Percentiles rank a stretch among this genome's conserved stretches.
Evolutionary conservation across 1,140 invertebrate genomes (phyloP).

Genomic region (Polypedilum vanderplanki): DNA sequence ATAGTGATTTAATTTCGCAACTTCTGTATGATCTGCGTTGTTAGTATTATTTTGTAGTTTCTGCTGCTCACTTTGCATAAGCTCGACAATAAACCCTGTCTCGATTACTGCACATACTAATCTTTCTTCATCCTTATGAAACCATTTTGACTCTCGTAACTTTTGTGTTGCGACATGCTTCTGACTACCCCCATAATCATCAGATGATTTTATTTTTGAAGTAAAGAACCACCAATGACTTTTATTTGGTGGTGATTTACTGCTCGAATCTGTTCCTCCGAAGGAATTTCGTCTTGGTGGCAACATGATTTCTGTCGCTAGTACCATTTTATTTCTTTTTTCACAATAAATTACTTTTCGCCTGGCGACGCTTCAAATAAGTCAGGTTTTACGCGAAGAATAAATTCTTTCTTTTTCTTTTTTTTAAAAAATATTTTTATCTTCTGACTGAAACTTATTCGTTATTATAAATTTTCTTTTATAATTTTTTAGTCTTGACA

Average conservation of each 20-base stretch:
- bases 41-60: not conserved
- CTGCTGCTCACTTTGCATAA: constrained; percentile 46
- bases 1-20: constrained; percentile 40
- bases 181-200: not conserved
- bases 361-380: not conserved
- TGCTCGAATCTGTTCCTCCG: not conserved
- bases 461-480: not conserved
- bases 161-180: constrained; percentile 54
- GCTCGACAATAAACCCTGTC: constrained; percentile 59
- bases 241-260: constrained; percentile 20
- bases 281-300: constrained; percentile 6
- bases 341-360: not conserved
- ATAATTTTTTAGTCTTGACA: not conserved
- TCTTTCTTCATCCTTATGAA: constrained; percentile 55
- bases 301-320: constrained; percentile 3
- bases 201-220: not conserved
- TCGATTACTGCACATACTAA: constrained; percentile 60
- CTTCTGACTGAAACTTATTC: not conserved
- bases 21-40: not conserved
- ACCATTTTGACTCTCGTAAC: constrained; percentile 61
- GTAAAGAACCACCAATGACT: constrained; percentile 9
- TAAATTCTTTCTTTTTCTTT: not conserved
- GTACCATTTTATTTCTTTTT: constrained; percentile 4
- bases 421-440: not conserved
- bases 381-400: not conserved